phyloP scores from a whole-genome alignment of 2,113 vertebrate species.

The Dipodomys merriami region DNA sequence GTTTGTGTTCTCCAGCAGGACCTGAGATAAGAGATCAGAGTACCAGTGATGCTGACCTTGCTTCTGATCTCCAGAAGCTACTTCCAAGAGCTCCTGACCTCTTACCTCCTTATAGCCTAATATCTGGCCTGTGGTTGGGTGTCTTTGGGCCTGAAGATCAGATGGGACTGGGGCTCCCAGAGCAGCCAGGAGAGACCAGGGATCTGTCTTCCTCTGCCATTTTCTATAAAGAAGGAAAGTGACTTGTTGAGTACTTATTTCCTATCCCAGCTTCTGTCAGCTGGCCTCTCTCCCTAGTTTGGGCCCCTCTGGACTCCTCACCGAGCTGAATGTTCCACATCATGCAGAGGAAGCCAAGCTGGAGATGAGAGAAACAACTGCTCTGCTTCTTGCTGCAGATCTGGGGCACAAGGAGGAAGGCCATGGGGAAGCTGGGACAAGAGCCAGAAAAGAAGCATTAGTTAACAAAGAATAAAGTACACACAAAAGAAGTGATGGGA shows the following conservation, averaged over 20 bases:
- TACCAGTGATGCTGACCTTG: background rate
- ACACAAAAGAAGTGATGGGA: background rate
- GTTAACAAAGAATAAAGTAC: background rate
- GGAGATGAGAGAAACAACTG: constrained; percentile 90
- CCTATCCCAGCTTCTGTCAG: background rate
- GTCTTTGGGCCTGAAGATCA: constrained; percentile 91
- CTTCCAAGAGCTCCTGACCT: background rate
- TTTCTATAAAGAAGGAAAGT: constrained; percentile 81
- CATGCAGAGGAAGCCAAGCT: constrained; percentile 91
- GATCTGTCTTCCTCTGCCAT: constrained; percentile 86
- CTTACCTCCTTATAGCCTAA: constrained; percentile 93
- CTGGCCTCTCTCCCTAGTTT: background rate
- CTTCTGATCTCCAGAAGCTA: background rate
- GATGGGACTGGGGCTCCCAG: constrained; percentile 88
- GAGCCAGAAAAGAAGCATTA: background rate
- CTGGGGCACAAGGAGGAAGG: constrained; percentile 90
- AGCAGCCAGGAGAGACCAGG: constrained; percentile 87
- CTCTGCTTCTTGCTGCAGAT: constrained; percentile 90
- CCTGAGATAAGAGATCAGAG: constrained; percentile 80
- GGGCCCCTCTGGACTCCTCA: constrained; percentile 71
- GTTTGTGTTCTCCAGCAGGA: constrained; percentile 89
- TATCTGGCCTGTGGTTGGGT: constrained; percentile 93
- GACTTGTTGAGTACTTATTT: background rate
- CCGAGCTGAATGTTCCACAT: constrained; percentile 89
- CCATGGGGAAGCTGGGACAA: constrained; percentile 90